Conservation (phyloP, 2,113 vertebrate genomes). For the Peromyscus maniculatus region DNA sequence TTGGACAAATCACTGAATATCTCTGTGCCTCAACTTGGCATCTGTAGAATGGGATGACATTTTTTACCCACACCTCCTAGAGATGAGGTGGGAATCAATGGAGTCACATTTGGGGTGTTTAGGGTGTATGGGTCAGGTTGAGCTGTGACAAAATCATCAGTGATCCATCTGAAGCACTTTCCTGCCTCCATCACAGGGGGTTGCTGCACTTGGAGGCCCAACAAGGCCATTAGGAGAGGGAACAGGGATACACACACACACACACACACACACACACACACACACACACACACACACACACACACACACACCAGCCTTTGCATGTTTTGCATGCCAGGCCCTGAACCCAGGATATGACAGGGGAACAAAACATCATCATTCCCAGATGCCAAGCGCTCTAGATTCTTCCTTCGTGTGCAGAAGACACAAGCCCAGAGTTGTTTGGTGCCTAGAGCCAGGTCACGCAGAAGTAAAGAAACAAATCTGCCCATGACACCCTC, state of each 20-base stretch:
- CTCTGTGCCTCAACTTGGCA: constrained; percentile 8
- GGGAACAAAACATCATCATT: neutral
- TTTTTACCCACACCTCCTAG: neutral
- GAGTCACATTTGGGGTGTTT: neutral
- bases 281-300: neutral
- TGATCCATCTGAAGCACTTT: neutral
- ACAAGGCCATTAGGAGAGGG: neutral
- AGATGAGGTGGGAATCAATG: neutral
- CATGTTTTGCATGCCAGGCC: neutral
- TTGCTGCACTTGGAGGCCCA: neutral
- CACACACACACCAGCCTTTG: neutral
- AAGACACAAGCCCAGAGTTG: neutral
- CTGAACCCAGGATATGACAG: neutral
- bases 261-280: neutral
- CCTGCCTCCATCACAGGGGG: neutral
- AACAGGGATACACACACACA: neutral
- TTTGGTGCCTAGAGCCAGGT: neutral
- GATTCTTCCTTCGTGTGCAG: neutral
- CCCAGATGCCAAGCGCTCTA: neutral
- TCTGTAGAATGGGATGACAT: neutral
- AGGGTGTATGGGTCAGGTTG: neutral
- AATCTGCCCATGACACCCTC: too few relatives aligned
- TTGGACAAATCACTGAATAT: neutral
- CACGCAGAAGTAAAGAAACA: neutral
- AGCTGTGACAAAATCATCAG: neutral